phyloP scores from a whole-genome alignment of 2,888 invertebrate species.

The Cyclophora punctaria region DNA sequence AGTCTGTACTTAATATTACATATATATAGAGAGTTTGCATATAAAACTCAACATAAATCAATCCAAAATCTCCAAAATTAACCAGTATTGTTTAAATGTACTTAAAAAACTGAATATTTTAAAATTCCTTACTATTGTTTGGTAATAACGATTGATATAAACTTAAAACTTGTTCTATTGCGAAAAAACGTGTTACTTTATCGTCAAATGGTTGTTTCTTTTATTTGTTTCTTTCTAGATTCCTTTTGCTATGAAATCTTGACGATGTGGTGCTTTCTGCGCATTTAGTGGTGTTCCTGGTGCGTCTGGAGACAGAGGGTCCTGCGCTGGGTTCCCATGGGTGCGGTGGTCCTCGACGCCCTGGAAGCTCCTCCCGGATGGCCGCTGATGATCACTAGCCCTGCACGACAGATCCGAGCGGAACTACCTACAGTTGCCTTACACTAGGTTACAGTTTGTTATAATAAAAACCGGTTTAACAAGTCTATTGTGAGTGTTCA shows the following conservation, averaged over 20 bases:
- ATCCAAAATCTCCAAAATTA: slow-evolving; percentile 72
- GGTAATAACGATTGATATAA: slow-evolving; percentile 76
- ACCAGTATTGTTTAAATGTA: slow-evolving; percentile 75
- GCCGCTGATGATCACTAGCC: slow-evolving; percentile 61
- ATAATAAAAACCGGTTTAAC: slow-evolving; percentile 60
- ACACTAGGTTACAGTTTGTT: slow-evolving; percentile 65
- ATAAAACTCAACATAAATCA: slow-evolving; percentile 70
- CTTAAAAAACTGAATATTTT: slow-evolving; percentile 68
- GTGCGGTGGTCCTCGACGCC: slow-evolving; percentile 44
- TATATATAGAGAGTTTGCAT: slow-evolving; percentile 71
- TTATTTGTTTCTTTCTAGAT: slow-evolving; percentile 62
- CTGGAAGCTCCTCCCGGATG: slow-evolving; percentile 66
- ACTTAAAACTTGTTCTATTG: slow-evolving; percentile 77
- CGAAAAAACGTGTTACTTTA: slow-evolving; percentile 76
- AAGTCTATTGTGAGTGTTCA: slow-evolving; percentile 57
- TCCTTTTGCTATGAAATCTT: slow-evolving; percentile 67
- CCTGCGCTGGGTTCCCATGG: slow-evolving; percentile 48
- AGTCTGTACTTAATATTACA: slow-evolving; percentile 70
- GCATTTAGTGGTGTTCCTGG: slow-evolving; percentile 66
- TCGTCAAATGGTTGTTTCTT: slow-evolving; percentile 72
- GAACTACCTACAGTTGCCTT: slow-evolving; percentile 69
- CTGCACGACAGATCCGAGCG: slow-evolving; percentile 64
- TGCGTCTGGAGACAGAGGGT: slow-evolving; percentile 52
- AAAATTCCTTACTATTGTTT: slow-evolving; percentile 74
- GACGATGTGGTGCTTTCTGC: slow-evolving; percentile 56